These are phyloP conservation scores for Heptranchias perlo DNA, from an alignment of 2,113 vertebrate species.

Conservation along the genomic window DNA sequence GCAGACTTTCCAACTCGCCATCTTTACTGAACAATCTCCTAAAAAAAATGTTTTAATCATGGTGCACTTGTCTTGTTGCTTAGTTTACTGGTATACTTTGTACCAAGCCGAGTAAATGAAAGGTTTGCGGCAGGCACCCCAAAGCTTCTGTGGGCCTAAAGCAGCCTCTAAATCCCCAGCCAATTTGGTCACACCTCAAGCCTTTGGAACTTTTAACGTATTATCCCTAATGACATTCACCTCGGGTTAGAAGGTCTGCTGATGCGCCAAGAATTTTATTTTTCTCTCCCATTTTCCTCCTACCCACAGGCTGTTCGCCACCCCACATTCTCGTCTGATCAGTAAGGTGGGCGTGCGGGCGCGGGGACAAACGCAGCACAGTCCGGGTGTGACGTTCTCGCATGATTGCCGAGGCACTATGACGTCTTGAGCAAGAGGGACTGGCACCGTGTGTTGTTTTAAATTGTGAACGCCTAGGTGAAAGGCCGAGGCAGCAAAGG, in stretches of 20 bases:
- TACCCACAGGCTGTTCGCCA: neutral
- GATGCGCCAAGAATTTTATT: neutral
- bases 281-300: neutral
- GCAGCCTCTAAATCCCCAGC: neutral
- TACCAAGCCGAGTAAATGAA: too few relatives aligned
- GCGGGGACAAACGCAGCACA: neutral
- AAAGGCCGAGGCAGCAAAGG: too few relatives aligned
- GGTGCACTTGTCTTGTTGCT: neutral
- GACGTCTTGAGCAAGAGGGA: neutral
- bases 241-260: neutral
- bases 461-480: too few relatives aligned
- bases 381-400: neutral
- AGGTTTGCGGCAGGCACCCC: neutral
- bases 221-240: neutral
- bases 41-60: neutral
- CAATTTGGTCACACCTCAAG: neutral
- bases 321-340: neutral
- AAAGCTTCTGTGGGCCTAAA: neutral
- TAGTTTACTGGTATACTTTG: neutral
- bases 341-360: neutral
- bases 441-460: neutral
- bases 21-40: neutral
- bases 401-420: neutral
- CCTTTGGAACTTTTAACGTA: neutral
- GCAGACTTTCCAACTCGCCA: neutral